Base-by-base conservation (phyloP, 2,113 vertebrate genomes). In the Tinamus guttatus region DNA sequence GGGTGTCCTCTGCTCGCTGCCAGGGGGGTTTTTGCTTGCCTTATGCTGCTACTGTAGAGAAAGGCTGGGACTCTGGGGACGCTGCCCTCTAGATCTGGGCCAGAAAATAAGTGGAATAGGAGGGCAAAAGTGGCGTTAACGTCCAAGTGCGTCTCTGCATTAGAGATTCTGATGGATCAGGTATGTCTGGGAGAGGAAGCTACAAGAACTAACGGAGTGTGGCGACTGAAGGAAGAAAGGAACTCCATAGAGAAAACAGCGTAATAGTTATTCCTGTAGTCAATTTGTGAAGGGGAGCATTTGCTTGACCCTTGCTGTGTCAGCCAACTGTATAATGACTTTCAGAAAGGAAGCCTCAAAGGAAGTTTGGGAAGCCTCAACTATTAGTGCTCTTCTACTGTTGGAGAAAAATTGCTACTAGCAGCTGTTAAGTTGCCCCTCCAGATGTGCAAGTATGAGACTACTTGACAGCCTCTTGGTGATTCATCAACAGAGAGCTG, bases 251-350 rank as follows among this genome's bases (percentile, higher is more conserved):
- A 80, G 91, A 84, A 81, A 73, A 76, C 30, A 7, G 14, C 80
- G 5, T 70, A 90, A 84, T 64, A 69, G 40, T 87, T 71, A 27
- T 85, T 85, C 58, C 63, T 56, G 30, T 25, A 38, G 74, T 13
- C 56, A 60, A 73, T 87, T 52, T 79, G 49, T 71, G 38, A 81
- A 64, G 78, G 78, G 91, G 87, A 93, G 79, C 67, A 17, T 87
- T 94, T 82, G 17, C 59, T 87, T 76, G 90, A 94, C 85, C 93
- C n/a, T 89, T 93, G 73, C 69, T 40, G 4, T 71, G 63, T 69
- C 81, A 73, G 78, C 92, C 93, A 79, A 68, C 90, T 65, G 6
- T 36, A 59, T 83, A 92, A 95, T 85, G 70, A 85, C 60, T 92
- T 94, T 71, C 32, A 85, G 41, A 69, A 78, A 63, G 19, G 40